phyloP scores from a whole-genome alignment of 2,113 vertebrate genomes.

The Bothrops jararaca region DNA sequence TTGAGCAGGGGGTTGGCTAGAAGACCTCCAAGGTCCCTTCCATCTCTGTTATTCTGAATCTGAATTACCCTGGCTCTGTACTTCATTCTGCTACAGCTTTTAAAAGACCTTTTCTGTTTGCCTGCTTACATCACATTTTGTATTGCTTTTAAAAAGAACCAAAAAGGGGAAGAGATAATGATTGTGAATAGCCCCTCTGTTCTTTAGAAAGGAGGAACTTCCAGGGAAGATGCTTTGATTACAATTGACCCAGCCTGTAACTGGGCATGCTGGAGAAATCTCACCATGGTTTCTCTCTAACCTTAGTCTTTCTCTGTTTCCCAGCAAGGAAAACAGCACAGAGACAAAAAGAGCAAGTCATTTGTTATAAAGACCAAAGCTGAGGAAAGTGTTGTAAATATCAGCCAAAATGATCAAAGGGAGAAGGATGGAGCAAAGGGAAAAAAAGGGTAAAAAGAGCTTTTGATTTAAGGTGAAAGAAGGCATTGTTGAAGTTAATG shows the following conservation, averaged over 20 bases:
- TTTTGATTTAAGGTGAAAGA: neutral
- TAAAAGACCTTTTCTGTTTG: neutral
- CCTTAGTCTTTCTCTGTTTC: neutral
- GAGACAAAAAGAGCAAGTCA: neutral
- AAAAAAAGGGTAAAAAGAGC: neutral
- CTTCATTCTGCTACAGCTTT: neutral
- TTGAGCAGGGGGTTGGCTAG: neutral
- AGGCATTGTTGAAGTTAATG: neutral
- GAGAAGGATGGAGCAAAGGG: neutral
- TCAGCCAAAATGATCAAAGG: neutral
- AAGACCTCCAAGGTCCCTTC: neutral
- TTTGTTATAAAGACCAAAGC: neutral
- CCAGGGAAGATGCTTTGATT: neutral
- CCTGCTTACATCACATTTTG: neutral
- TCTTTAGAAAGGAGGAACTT: neutral
- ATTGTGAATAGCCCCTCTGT: neutral
- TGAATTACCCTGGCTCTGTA: neutral
- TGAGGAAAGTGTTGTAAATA: neutral
- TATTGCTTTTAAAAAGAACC: neutral
- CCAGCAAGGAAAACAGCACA: neutral
- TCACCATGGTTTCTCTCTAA: neutral
- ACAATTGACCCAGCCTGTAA: neutral
- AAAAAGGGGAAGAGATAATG: neutral
- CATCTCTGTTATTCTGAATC: neutral
- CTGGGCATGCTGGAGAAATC: neutral